Base-by-base conservation (phyloP, 2,113 vertebrate species). In the Burhinus oedicnemus region DNA sequence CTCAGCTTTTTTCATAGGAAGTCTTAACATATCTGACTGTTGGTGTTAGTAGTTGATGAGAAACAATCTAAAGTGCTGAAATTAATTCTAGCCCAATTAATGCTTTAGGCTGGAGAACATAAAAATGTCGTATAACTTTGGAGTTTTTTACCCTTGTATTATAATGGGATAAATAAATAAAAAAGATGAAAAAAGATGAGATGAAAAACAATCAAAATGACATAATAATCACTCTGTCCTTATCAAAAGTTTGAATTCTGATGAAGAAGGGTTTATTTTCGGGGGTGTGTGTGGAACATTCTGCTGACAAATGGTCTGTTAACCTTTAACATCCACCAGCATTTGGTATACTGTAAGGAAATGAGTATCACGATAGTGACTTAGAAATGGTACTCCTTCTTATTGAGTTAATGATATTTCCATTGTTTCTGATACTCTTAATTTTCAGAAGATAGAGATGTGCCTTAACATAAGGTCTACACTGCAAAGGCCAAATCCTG, bases 221-320 rank as follows among this genome's bases (percentile, higher is more conserved):
- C 25, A 45, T 14, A 51, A n/a, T 36, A 44, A 52, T 51, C 7
- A 57, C 25, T 62, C 21, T 65, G 5, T 27, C 2, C 12, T 76
- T 91, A 49, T 20, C 7, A 52, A 60, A 94, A 54, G 2, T 34
- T 72, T 83, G 27, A 77, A 74, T 84, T 81, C 9, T 49, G 68
- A 32, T n/a, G 21, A 57, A 87, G 12, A 69, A 3, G 2, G 14
- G 75, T 66, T 64, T 60, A n/a, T 34, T 21, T 12, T 12, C 8
- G 12, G 34, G 3, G 11, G 25, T 4, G 7, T 0, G 2, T 7
- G 9, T 5, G 4, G 4, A 52, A 45, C 1, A 19, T 70, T 75
- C 32, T 72, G 12, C 26, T 76, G 20, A 34, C 5, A 80, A 74
- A 74, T 23, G 9, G n/a, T 34, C 5, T 40, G 8, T 44, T 78